Evolutionary conservation across 92 coral and sea anemone species (phyloP), one percentile per base, ranked within the genome.

Genomic region (Porites lobata): DNA sequence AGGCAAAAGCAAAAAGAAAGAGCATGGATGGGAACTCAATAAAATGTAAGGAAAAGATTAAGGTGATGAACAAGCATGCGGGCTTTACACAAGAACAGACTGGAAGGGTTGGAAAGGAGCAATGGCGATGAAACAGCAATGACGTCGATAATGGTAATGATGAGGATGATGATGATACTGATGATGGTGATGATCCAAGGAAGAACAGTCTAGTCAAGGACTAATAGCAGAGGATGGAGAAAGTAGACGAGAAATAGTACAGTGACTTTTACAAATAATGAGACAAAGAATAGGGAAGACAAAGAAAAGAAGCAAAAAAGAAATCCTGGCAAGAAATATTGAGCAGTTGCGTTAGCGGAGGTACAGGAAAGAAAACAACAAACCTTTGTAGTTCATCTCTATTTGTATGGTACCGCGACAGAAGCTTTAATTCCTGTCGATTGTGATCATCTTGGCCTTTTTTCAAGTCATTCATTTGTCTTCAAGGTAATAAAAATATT

Each of bases 321-420:
- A 56, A 10, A 56, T 56, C 5, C 13, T 56, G 61, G 1, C 17
- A 10, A 10, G 15, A 56, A 56, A 11, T 1, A 2, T 7, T 32
- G 11, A 12, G 13, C 58, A 7, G 52, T 52, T 12, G 51, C 32
- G 59, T 1, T n/a, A 24, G 47, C 8, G 26, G 26, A 7, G 6
- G 29, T n/a, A 8, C 64, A 47, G 61, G 4, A 22, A 5, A 74
- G 11, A 17, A 21, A 59, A 19, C 4, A 62, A 20, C 74, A 51
- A 70, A 98, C 99, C 99, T 98, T 82, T 98, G 99, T 14, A 98
- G 87, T 79, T 98, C 99, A 74, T 95, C 96, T 77, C 93, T 98
- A 71, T 94, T 92, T 56, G 93, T 91, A 71, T 82, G 88, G 1
- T 79, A 85, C 50, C 96, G 84, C 3, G 99, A 94, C 74, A 98